phyloP scores from a whole-genome alignment of 37 sponge, comb jelly and placozoan genomes.

The Dysidea cf. avara region DNA sequence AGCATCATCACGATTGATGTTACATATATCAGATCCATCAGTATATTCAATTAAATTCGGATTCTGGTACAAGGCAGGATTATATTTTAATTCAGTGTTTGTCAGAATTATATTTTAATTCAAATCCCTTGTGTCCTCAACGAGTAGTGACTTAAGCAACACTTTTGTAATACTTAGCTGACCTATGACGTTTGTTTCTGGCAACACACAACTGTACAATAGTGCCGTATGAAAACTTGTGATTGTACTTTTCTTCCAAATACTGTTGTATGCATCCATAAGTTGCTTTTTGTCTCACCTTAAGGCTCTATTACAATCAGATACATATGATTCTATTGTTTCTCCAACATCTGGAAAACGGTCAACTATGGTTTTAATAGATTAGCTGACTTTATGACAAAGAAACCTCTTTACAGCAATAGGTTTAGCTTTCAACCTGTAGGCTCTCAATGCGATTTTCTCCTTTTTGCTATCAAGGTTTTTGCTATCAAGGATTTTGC shows the following conservation, averaged over 20 bases:
- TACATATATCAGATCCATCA: slow-evolving; percentile 29
- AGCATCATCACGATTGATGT: slow-evolving; percentile 59
- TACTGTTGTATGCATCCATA: slow-evolving; percentile 30
- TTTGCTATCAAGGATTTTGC: slow-evolving; percentile 1
- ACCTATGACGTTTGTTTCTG: slow-evolving; percentile 27
- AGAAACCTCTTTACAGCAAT: too few species aligned
- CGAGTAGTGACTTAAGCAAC: slow-evolving; percentile 44
- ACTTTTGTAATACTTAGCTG: slow-evolving; percentile 21
- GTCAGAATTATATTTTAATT: slow-evolving; percentile 51
- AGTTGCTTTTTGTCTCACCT: slow-evolving; percentile 39
- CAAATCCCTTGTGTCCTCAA: background rate
- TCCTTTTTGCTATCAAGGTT: too few species aligned
- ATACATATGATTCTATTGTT: slow-evolving; percentile 20
- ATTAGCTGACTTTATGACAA: too few species aligned
- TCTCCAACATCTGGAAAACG: slow-evolving; percentile 26
- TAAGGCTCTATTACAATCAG: background rate
- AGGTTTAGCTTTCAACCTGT: too few species aligned
- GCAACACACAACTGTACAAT: slow-evolving; percentile 43
- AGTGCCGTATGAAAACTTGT: slow-evolving; percentile 36
- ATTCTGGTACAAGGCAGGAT: slow-evolving; percentile 36
- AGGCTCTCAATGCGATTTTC: background rate
- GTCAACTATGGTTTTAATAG: slow-evolving; percentile 6
- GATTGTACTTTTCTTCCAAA: background rate
- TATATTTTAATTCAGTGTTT: slow-evolving; percentile 23
- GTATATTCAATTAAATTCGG: slow-evolving; percentile 35